phyloP scores from a whole-genome alignment of 2,888 invertebrate species.

The Theretra japonica region DNA sequence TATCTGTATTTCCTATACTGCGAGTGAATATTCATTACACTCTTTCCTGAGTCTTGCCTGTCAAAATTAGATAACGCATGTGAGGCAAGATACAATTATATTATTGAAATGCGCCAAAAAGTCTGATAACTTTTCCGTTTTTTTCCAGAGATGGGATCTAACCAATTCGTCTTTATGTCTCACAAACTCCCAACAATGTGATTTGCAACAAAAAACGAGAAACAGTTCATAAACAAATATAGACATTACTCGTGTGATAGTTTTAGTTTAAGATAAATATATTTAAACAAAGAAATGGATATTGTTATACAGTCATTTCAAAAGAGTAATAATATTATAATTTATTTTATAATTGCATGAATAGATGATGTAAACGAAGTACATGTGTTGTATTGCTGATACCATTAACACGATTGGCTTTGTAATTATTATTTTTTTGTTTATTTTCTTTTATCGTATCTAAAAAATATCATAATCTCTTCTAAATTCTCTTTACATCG shows the following conservation, averaged over 20 bases:
- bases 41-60: not conserved
- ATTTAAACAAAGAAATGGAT: conserved; percentile 12
- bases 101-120: conserved; percentile 12
- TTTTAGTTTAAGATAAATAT: conserved; percentile 19
- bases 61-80: not conserved
- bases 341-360: conserved; percentile 42
- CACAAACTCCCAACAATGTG: conserved; percentile 25
- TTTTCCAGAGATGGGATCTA: conserved; percentile 27
- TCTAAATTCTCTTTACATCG: conserved; percentile 68
- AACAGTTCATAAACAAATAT: conserved; percentile 14
- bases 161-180: conserved; percentile 25
- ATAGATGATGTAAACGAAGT: conserved; percentile 14
- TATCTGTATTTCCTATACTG: not conserved
- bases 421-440: conserved; percentile 42
- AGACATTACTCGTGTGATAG: conserved; percentile 26
- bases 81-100: conserved; percentile 8
- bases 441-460: conserved; percentile 42
- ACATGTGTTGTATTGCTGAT: conserved; percentile 69
- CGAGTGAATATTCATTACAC: not conserved
- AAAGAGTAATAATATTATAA: conserved; percentile 31
- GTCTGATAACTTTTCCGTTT: conserved; percentile 25
- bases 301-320: conserved; percentile 27
- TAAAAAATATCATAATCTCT: conserved; percentile 42
- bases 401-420: conserved; percentile 72
- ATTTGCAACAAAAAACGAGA: conserved; percentile 19